Conservation (phyloP, 2,888 invertebrate genomes). For the Oligia strigilis region DNA sequence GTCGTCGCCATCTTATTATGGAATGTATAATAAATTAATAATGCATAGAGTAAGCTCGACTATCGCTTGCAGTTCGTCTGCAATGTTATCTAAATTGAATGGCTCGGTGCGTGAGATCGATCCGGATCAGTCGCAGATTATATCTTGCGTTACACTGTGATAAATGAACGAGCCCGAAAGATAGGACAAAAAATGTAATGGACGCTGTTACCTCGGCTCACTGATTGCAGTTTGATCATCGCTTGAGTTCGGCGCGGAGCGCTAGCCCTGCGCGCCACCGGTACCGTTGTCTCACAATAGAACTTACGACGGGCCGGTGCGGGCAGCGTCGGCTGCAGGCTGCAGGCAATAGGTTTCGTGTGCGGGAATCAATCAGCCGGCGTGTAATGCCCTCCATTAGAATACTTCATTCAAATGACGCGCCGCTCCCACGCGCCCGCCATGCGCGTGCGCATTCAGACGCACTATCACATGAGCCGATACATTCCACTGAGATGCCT, state of each 20-base stretch:
- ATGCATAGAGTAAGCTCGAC: constrained; percentile 10
- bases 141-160: constrained; percentile 47
- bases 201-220: constrained; percentile 17
- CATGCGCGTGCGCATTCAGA: constrained; percentile 20
- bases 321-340: background rate
- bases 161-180: constrained; percentile 41
- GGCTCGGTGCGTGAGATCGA: constrained; percentile 54
- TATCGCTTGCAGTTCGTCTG: constrained; percentile 34
- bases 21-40: constrained; percentile 31
- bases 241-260: constrained; percentile 13
- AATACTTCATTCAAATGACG: constrained; percentile 66
- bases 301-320: background rate
- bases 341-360: constrained; percentile 55
- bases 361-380: constrained; percentile 53
- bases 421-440: constrained; percentile 43
- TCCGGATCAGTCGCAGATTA: constrained; percentile 49
- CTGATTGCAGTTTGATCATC: constrained; percentile 33
- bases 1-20: constrained; percentile 24
- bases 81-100: constrained; percentile 44
- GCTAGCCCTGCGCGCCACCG: constrained; percentile 41
- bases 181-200: constrained; percentile 36
- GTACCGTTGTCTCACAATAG: constrained; percentile 14
- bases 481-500: constrained; percentile 28
- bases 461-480: constrained; percentile 15
- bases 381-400: constrained; percentile 66